phyloP scores from a whole-genome alignment of 37 sponge, comb jelly and placozoan species.

The Halichondria panicea region DNA sequence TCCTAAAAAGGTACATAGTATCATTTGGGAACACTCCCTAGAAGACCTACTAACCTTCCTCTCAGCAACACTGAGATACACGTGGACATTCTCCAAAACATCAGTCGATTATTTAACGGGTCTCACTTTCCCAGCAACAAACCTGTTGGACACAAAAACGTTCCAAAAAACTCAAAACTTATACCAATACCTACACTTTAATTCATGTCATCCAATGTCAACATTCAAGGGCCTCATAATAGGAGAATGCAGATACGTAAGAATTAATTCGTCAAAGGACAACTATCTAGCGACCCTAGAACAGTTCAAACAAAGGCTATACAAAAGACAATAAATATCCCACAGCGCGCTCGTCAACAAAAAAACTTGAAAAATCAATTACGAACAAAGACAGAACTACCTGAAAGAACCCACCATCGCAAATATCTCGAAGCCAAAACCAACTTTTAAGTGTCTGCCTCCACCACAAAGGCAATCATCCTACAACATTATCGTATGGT shows the following conservation, averaged over 20 bases:
- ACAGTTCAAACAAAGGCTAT: slow-evolving; percentile 9
- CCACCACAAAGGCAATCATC: slow-evolving; percentile 28
- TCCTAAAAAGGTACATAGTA: slow-evolving; percentile 32
- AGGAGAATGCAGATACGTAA: slow-evolving; percentile 35
- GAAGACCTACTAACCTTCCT: neutral
- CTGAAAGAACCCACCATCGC: neutral
- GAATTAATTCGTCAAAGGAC: slow-evolving; percentile 7
- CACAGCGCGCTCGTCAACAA: neutral
- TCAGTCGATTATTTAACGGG: slow-evolving; percentile 6
- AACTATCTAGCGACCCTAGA: neutral
- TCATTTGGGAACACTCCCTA: slow-evolving; percentile 15
- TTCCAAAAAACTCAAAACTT: slow-evolving; percentile 33
- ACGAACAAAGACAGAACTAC: neutral
- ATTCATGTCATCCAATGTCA: slow-evolving; percentile 15
- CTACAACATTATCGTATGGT: slow-evolving; percentile 3
- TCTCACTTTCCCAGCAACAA: neutral
- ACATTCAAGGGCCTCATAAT: slow-evolving; percentile 3
- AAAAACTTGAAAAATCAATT: neutral
- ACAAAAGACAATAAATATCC: slow-evolving; percentile 13
- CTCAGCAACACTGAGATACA: neutral
- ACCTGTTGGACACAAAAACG: slow-evolving; percentile 4
- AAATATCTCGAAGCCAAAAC: neutral
- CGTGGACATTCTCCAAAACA: neutral
- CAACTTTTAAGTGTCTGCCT: slow-evolving; percentile 26
- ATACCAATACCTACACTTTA: slow-evolving; percentile 33